Conservation (phyloP, 2,888 invertebrate genomes). For the Magallana nippona region DNA sequence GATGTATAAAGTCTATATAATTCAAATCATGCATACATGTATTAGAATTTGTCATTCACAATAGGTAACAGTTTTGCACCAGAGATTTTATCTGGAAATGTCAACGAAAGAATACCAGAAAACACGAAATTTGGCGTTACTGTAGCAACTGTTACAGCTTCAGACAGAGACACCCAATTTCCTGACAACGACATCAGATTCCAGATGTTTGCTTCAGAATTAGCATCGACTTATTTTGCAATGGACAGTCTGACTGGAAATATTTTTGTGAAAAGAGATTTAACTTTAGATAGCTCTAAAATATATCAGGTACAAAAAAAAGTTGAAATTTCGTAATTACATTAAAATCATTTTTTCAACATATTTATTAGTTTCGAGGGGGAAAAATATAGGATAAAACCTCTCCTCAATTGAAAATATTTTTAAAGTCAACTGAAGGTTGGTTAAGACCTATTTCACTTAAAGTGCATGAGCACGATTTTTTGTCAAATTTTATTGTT, state of each 20-base stretch:
- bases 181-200: constrained; percentile 63
- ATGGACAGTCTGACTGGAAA: constrained; percentile 58
- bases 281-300: constrained; percentile 54
- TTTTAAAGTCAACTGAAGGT: too few species aligned
- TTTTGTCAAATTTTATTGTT: too few species aligned
- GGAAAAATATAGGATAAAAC: too few species aligned
- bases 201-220: constrained; percentile 48
- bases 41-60: constrained; percentile 33
- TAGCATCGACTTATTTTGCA: constrained; percentile 60
- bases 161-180: constrained; percentile 65
- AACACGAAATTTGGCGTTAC: constrained; percentile 55
- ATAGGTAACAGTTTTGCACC: constrained; percentile 64
- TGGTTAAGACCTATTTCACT: too few species aligned
- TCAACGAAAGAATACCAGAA: constrained; percentile 58
- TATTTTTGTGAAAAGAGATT: constrained; percentile 58
- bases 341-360: too few species aligned
- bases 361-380: too few species aligned
- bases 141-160: constrained; percentile 60
- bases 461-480: too few species aligned
- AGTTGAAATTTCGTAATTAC: constrained; percentile 13
- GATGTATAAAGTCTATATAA: too few species aligned
- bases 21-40: too few species aligned
- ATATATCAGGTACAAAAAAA: constrained; percentile 48
- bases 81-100: constrained; percentile 52
- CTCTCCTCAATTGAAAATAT: background rate